Base-by-base conservation (phyloP, 2,888 invertebrate genomes). In the Chrysopilus asiliformis region DNA sequence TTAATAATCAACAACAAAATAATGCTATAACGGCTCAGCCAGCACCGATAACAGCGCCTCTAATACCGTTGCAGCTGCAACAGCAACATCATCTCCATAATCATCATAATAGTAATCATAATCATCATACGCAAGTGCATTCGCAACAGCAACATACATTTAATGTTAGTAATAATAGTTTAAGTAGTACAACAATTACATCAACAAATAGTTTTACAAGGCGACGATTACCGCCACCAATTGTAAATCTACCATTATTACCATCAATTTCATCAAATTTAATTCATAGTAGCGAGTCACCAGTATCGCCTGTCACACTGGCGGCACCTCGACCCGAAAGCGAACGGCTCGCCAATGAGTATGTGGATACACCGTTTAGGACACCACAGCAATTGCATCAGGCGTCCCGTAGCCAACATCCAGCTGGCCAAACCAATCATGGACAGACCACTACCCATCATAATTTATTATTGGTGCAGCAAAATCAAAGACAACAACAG, bases 341-440 rank as follows among this genome's bases (percentile, higher is more conserved):
- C 59, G 87, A 87, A 61, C 74, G 90, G 58, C 75, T 78, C 61
- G 77, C 78, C 62, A 91, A 91, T 72, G 87, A 90, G 64, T 91
- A 91, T 72, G 87, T 91, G 67, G 91, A 91, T 65, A 84, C 86
- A 49, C 87, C 81, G 49, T 71, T 79, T 56, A 72, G 73, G 57
- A 71, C 64, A 42, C 65, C 68, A 42, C 50, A 49, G 39, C 53
- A 53, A 43, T 47, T 62, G 48, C 64, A 68, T 52, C 68, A 67
- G 56, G 62, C 65, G 47, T 62, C 63, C 49, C 66, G 65, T 42
- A 54, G 58, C 46, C 61, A 53, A 51, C 60, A 56, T 51, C 57
- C 56, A 47, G 57, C 58, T 41, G 60, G 60, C 20, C 57, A 57
- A 53, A 65, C 66, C 41, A 65, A 61, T 33, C 58, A 64, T 53